Evolutionary conservation across 2,888 invertebrate species (phyloP).

Genomic region (Drosophila macrospina): DNA sequence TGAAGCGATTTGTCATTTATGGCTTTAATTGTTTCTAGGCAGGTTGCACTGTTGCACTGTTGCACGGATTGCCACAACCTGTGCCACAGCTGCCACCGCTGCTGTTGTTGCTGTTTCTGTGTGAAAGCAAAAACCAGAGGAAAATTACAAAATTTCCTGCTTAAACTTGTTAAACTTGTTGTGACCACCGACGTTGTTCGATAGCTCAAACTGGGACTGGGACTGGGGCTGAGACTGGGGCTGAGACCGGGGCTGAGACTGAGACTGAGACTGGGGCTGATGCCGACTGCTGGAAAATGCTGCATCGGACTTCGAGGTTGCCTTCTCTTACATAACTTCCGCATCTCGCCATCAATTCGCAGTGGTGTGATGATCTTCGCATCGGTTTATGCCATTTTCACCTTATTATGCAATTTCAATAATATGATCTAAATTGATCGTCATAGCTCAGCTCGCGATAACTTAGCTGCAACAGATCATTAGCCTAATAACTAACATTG

Average conservation of each 20-base stretch:
- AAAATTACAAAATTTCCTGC: constrained; percentile 81
- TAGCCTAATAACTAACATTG: background rate
- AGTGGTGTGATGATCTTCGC: constrained; percentile 57
- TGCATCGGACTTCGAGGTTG: constrained; percentile 30
- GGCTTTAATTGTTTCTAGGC: constrained; percentile 65
- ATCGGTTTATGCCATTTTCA: constrained; percentile 48
- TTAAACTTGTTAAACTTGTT: constrained; percentile 76
- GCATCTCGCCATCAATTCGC: constrained; percentile 70
- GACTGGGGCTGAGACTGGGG: constrained; percentile 22
- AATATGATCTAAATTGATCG: constrained; percentile 42
- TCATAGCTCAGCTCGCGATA: background rate
- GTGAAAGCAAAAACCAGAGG: constrained; percentile 60
- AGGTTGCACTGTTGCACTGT: constrained; percentile 43
- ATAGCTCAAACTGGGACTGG: constrained; percentile 28
- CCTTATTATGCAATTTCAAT: constrained; percentile 61
- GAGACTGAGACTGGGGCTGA: too few relatives aligned
- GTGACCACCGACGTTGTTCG: constrained; percentile 50
- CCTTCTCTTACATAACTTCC: constrained; percentile 72
- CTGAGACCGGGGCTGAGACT: too few relatives aligned
- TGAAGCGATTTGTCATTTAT: constrained; percentile 56
- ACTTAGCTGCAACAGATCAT: background rate
- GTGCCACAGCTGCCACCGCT: constrained; percentile 18
- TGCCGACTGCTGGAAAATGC: constrained; percentile 33
- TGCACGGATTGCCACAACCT: constrained; percentile 25
- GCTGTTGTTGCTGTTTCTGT: constrained; percentile 32